Percentiles rank a stretch among this genome's conserved stretches.
Conservation (phyloP, 2,797 vertebrate species). For the Bradypodion pumilum region DNA sequence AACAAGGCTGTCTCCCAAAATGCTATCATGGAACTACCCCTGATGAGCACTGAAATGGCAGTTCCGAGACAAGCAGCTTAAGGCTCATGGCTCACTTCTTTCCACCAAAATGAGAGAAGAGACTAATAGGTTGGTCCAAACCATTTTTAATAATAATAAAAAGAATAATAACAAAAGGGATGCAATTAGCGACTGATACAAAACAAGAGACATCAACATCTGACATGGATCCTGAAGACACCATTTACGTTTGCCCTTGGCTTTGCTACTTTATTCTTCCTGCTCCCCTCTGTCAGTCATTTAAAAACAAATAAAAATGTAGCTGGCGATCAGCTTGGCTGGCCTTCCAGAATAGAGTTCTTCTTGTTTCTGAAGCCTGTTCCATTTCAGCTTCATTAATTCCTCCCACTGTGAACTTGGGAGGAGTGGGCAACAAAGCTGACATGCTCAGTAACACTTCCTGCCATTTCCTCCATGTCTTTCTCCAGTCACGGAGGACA, state of each 20-base stretch:
- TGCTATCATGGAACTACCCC: neutral
- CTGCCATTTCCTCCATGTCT: neutral
- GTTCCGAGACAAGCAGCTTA: neutral
- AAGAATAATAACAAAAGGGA: neutral
- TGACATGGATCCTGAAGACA: neutral
- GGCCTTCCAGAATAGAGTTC: neutral
- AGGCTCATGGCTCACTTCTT: neutral
- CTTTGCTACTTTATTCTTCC: neutral
- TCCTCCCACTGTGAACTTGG: neutral
- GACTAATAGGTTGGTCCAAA: neutral
- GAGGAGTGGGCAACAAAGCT: neutral
- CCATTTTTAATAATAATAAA: slow-evolving; percentile 57
- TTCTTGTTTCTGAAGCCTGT: neutral
- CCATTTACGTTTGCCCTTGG: neutral
- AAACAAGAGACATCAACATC: neutral
- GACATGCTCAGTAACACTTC: neutral
- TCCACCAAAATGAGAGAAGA: neutral
- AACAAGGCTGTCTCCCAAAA: neutral
- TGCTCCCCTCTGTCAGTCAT: neutral
- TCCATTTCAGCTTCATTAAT: neutral
- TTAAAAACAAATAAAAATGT: neutral
- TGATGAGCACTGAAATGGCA: neutral
- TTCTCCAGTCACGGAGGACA: neutral
- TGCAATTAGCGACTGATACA: neutral
- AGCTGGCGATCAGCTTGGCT: neutral